Evolutionary conservation across 2,888 invertebrate species (phyloP).

Genomic region (Eledone cirrhosa): DNA sequence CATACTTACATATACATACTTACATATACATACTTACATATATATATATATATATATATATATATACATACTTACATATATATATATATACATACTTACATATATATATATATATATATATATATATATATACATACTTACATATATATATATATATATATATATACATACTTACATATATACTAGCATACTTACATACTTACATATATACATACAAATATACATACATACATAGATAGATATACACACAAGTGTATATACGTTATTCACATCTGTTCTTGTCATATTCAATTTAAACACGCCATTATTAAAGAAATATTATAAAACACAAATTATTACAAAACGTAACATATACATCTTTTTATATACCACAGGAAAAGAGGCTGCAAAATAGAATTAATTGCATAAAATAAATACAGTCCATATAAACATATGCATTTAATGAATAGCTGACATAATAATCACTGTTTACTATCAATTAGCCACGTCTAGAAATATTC

Average conservation of each 20-base stretch:
- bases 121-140: background rate
- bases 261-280: background rate
- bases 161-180: background rate
- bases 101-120: background rate
- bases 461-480: no score
- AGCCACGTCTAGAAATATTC: no score
- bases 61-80: background rate
- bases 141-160: constrained; percentile 6
- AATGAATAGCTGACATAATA: no score
- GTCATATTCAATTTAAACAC: no score
- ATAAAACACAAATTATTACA: no score
- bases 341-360: no score
- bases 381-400: no score
- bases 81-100: background rate
- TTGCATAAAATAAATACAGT: no score
- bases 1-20: background rate
- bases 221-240: background rate
- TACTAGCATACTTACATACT: background rate
- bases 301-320: no score
- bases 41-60: background rate
- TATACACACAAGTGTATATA: background rate
- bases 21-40: background rate
- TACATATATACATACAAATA: background rate
- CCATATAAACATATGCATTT: no score
- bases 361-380: no score